Percentiles rank a stretch among this genome's conserved stretches.
These are phyloP conservation scores for Motacilla tschutschensis DNA, from an alignment of 2,113 vertebrate genomes.

Conservation along the genomic window DNA sequence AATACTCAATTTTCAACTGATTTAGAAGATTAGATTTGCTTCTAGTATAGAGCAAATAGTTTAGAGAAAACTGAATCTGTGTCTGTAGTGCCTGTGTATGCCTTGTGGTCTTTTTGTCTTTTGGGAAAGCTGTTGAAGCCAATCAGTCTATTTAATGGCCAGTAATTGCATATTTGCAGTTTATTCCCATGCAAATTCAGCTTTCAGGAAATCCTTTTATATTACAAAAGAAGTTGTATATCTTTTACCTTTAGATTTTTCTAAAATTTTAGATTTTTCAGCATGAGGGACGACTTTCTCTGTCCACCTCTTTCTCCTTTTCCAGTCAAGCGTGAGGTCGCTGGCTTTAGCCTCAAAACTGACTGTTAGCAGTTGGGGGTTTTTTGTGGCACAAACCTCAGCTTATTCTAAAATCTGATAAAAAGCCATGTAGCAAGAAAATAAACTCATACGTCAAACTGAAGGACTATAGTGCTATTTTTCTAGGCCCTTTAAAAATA, in stretches of 20 bases:
- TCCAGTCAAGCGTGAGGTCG: neutral
- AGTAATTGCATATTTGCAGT: neutral
- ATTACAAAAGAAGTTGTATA: neutral
- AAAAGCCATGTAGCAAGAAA: neutral
- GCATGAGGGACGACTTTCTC: neutral
- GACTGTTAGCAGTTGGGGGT: neutral
- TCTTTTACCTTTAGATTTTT: neutral
- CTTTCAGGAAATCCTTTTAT: neutral
- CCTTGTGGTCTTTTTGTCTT: neutral
- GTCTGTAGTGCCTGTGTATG: neutral
- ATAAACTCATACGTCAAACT: neutral
- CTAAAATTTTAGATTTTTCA: neutral
- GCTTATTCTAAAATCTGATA: neutral
- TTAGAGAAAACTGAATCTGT: accelerated
- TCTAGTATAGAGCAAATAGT: neutral
- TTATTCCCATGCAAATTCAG: neutral
- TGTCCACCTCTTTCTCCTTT: neutral
- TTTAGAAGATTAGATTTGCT: neutral
- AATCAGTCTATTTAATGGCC: neutral
- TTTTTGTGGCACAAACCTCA: neutral
- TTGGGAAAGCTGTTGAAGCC: neutral
- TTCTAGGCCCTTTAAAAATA: neutral
- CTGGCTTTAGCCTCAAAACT: neutral
- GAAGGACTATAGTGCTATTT: neutral
- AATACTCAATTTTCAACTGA: neutral